Evolutionary conservation across 2,797 vertebrate species (phyloP).

Genomic region (Pantherophis alleghaniensis): DNA sequence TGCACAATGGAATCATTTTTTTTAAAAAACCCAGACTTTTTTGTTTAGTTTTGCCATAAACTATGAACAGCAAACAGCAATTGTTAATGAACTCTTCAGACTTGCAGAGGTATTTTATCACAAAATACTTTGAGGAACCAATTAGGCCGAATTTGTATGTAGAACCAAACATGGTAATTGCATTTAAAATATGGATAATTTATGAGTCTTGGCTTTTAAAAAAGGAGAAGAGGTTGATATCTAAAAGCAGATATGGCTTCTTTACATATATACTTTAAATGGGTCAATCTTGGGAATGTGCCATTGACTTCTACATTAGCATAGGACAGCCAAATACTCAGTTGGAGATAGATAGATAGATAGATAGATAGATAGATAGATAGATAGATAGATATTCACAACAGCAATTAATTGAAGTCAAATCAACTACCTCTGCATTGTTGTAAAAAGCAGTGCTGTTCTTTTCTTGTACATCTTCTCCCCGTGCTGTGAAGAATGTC

Average conservation of each 20-base stretch:
- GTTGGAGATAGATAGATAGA: neutral
- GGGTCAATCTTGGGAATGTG: neutral
- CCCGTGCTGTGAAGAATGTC: slow-evolving; percentile 97
- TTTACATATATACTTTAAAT: neutral
- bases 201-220: slow-evolving; percentile 15
- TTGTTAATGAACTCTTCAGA: neutral
- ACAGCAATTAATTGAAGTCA: slow-evolving; percentile 41
- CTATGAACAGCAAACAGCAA: neutral
- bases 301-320: neutral
- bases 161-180: slow-evolving; percentile 15
- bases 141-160: neutral
- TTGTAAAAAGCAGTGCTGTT: slow-evolving; percentile 99
- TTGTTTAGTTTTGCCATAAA: neutral
- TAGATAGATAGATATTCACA: neutral
- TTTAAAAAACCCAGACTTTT: neutral
- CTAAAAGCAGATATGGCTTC: neutral
- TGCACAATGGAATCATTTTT: neutral
- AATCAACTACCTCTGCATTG: slow-evolving; percentile 88
- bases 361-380: no score
- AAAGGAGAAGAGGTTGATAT: neutral
- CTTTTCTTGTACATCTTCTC: slow-evolving; percentile 98
- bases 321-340: neutral
- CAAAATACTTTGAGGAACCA: neutral
- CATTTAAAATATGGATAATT: slow-evolving; percentile 4
- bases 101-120: neutral